Evolutionary conservation across 2,797 vertebrate species (phyloP), one percentile per base, ranked within the genome.

Genomic region (Podarcis siculus): DNA sequence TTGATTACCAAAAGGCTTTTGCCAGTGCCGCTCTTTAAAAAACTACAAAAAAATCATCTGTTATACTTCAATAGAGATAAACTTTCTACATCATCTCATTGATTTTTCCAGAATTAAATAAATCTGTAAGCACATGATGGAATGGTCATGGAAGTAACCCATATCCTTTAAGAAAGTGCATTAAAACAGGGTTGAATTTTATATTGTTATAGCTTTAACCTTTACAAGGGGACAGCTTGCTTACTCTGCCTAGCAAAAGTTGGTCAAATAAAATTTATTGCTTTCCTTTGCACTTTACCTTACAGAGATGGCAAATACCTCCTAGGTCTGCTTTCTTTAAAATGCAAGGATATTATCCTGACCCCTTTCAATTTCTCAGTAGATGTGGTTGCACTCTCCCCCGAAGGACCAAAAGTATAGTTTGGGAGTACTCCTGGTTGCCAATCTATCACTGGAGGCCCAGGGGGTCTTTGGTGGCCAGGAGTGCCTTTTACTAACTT

Each of bases 181-280:
- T 42, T 73, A 61, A 75, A 87, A 75, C n/a, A 79, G 55, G 76
- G 79, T 45, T 82, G 69, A 64, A 82, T 82, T 72, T n/a, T 86
- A 58, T 72, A 86, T 30, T 39, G 49, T 72, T 80, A 73, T 27
- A 61, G 61, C 78, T 73, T 87, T 75, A 87, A 81, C 79, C 71
- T 87, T 87, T 87, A 82, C 71, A 82, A 39, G 9, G 23, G 30
- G 81, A 82, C 35, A 87, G 79, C 49, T 82, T 64, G 35, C 37
- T 87, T 75, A 73, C 35, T 25, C 69, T 87, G 69, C 58, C 86
- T 75, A 67, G 73, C 69, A 82, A 82, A 75, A 82, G 23, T 45
- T 64, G 30, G 9, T 75, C 69, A 39, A 66, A 82, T 42, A 66
- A 27, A 87, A 82, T 64, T 23, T 45, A 81, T 75, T 69, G 58